phyloP scores from a whole-genome alignment of 2,888 invertebrate species.

The Celastrina argiolus region DNA sequence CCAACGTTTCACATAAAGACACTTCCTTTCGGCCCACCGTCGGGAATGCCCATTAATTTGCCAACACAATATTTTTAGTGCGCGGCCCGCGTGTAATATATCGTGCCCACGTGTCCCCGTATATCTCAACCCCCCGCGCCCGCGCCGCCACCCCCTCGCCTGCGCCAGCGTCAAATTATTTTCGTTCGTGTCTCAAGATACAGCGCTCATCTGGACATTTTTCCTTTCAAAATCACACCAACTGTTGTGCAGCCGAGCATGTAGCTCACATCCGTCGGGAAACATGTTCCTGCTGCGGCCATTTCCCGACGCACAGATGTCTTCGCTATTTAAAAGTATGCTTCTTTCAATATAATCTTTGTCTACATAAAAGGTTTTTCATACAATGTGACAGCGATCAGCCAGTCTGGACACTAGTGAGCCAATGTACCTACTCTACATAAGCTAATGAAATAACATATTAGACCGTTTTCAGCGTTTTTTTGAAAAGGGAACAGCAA shows the following conservation, averaged over 20 bases:
- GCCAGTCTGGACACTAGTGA: too few species aligned
- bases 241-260: constrained; percentile 55
- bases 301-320: constrained; percentile 1
- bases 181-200: constrained; percentile 78
- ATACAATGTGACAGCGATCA: too few species aligned
- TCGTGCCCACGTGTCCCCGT: constrained; percentile 77
- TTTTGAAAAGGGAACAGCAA: too few species aligned
- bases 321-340: not conserved
- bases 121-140: constrained; percentile 43
- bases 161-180: constrained; percentile 78
- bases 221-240: constrained; percentile 73
- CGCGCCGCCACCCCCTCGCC: constrained; percentile 69
- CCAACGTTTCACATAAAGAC: constrained; percentile 76
- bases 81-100: constrained; percentile 77
- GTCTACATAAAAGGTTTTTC: too few species aligned
- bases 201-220: constrained; percentile 75
- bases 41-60: constrained; percentile 79
- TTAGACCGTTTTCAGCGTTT: too few species aligned
- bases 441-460: too few species aligned
- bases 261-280: constrained; percentile 60
- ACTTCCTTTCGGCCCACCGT: constrained; percentile 77
- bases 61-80: constrained; percentile 79
- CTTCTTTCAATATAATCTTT: constrained; percentile 26
- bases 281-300: constrained; percentile 38
- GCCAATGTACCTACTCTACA: too few species aligned